A percentile compares a stretch with the other conserved stretches of the same genome.
Conservation (phyloP, 2,888 invertebrate genomes). For the Agonopterix arenella region DNA sequence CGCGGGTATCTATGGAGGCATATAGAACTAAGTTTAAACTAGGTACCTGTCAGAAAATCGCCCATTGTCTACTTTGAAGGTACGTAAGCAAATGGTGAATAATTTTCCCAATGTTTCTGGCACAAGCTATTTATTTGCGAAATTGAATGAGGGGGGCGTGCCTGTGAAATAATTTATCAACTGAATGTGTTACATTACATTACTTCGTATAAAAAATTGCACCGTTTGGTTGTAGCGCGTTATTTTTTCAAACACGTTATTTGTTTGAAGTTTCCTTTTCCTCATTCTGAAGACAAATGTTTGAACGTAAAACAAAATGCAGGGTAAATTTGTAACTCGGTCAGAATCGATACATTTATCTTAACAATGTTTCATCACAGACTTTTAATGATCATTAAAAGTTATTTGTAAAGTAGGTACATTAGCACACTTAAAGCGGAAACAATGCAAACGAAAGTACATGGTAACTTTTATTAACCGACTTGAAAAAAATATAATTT, state of each 20-base stretch:
- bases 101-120: constrained; percentile 30
- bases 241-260: constrained; percentile 11
- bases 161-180: constrained; percentile 43
- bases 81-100: constrained; percentile 19
- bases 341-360: too few species aligned
- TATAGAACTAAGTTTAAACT: background rate
- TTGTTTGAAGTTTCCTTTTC: background rate
- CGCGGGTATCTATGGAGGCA: background rate
- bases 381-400: too few species aligned
- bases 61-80: background rate
- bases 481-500: too few species aligned
- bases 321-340: too few species aligned
- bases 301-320: too few species aligned
- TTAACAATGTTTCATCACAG: too few species aligned
- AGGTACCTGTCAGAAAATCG: background rate
- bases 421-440: too few species aligned
- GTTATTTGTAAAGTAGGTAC: too few species aligned
- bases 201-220: constrained; percentile 32
- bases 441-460: too few species aligned
- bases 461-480: too few species aligned
- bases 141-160: constrained; percentile 40
- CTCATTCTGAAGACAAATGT: too few species aligned
- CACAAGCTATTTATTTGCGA: constrained; percentile 40
- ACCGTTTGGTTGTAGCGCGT: constrained; percentile 26
- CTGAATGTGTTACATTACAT: constrained; percentile 41